phyloP scores from a whole-genome alignment of 2,113 vertebrate species.

The Eidolon helvum region DNA sequence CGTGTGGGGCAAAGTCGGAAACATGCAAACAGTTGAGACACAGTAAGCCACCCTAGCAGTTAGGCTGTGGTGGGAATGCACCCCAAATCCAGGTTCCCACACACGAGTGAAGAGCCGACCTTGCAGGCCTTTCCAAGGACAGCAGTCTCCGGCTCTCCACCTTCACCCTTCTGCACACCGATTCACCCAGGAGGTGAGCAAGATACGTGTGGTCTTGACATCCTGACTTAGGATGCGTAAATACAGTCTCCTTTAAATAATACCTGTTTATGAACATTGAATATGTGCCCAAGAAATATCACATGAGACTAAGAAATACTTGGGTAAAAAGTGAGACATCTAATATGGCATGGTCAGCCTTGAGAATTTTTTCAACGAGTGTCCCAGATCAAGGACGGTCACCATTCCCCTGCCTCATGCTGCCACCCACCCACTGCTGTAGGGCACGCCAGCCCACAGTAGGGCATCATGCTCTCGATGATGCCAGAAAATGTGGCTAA shows the following conservation, averaged over 20 bases:
- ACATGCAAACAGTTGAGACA: background rate
- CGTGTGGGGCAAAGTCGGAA: background rate
- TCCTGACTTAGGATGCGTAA: background rate
- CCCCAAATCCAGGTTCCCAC: background rate
- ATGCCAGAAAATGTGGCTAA: background rate
- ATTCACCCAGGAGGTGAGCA: background rate
- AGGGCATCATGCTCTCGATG: fast-evolving
- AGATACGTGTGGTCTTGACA: background rate
- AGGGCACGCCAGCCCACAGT: fast-evolving
- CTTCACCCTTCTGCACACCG: fast-evolving
- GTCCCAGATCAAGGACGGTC: background rate
- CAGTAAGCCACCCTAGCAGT: background rate
- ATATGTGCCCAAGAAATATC: background rate
- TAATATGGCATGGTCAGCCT: background rate
- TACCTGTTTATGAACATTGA: background rate
- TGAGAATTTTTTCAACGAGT: background rate
- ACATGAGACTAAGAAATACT: background rate
- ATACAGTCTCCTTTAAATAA: background rate
- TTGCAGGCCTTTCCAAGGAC: background rate
- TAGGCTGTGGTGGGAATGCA: background rate
- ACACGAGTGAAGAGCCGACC: fast-evolving
- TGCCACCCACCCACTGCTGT: fast-evolving
- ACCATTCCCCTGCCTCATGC: background rate
- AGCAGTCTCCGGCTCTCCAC: fast-evolving
- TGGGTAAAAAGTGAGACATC: background rate